phyloP scores from a whole-genome alignment of 2,113 vertebrate species.

The Psittacara wagleri region DNA sequence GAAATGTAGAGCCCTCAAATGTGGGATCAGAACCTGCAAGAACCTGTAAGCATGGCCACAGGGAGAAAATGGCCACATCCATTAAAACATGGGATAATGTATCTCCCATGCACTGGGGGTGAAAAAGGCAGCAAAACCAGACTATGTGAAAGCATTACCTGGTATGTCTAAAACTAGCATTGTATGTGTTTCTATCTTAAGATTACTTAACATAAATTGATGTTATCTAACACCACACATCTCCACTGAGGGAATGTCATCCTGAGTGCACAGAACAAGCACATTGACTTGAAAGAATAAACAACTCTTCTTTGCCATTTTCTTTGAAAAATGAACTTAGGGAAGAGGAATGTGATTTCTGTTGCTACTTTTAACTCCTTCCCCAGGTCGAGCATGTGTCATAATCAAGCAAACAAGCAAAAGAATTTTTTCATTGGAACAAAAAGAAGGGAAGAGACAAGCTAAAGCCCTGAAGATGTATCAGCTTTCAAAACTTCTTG shows the following conservation, averaged over 20 bases:
- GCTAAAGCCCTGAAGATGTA: not conserved
- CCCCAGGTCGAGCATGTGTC: not conserved
- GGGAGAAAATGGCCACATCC: not conserved
- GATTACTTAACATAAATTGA: slow-evolving; percentile 23
- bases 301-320: not conserved
- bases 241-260: not conserved
- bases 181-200: slow-evolving; percentile 37
- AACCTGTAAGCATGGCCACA: not conserved
- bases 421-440: not conserved
- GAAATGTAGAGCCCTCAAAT: not conserved
- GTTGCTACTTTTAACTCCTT: not conserved
- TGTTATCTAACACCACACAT: not conserved
- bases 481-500: not conserved
- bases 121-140: not conserved
- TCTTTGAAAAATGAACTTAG: not conserved
- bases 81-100: not conserved
- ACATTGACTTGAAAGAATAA: not conserved
- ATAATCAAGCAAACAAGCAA: not conserved
- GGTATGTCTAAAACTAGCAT: not conserved
- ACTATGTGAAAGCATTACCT: not conserved
- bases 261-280: not conserved
- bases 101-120: not conserved
- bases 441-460: not conserved
- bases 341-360: not conserved
- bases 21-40: slow-evolving; percentile 4